phyloP scores from a whole-genome alignment of 2,797 vertebrate genomes.

The Peromyscus attwateri region DNA sequence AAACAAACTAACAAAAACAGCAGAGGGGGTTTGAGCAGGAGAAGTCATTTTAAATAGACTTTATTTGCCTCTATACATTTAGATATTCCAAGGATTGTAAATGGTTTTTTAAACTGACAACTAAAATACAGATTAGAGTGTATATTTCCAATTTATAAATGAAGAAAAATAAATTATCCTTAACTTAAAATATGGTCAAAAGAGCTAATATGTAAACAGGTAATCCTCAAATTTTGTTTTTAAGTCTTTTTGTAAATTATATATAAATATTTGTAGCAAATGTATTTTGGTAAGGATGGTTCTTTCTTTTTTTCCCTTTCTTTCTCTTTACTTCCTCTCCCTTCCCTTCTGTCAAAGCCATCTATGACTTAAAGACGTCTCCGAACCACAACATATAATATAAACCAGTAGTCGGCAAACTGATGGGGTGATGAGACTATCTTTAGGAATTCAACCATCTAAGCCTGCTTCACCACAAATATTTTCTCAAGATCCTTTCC shows the following conservation, averaged over 20 bases:
- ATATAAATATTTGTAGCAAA: not conserved
- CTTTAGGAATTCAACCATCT: slow-evolving; percentile 53
- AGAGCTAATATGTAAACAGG: not conserved
- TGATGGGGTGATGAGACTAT: slow-evolving; percentile 14
- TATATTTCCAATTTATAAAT: slow-evolving; percentile 31
- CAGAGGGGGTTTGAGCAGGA: not conserved
- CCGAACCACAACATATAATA: not conserved
- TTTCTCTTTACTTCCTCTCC: no score
- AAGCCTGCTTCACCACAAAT: slow-evolving; percentile 22
- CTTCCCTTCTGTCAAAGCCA: not conserved
- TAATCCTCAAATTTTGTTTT: not conserved
- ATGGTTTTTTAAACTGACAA: not conserved
- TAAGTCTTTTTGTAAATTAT: slow-evolving; percentile 27
- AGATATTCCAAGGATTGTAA: slow-evolving; percentile 5
- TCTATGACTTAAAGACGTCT: slow-evolving; percentile 14
- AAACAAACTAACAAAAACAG: not conserved
- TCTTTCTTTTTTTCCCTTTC: not conserved
- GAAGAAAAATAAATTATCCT: not conserved
- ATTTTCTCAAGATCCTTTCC: slow-evolving; percentile 44
- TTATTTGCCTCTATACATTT: not conserved
- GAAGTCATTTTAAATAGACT: not conserved
- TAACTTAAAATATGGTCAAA: not conserved
- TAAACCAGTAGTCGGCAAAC: not conserved
- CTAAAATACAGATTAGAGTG: not conserved
- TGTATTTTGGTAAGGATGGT: not conserved